phyloP scores from a whole-genome alignment of 2,113 vertebrate species.

The Paramisgurnus dabryanus region DNA sequence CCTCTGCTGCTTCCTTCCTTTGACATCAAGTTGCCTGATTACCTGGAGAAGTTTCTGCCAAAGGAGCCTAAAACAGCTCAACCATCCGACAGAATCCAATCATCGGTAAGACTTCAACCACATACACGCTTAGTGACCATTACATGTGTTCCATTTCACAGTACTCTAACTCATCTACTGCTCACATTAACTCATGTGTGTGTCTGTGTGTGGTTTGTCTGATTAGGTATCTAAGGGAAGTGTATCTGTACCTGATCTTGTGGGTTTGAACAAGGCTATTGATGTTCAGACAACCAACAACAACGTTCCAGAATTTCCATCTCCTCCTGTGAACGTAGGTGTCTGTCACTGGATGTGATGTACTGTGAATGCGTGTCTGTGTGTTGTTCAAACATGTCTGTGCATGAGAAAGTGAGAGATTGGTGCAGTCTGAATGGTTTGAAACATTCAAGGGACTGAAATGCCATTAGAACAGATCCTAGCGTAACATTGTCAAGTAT shows the following conservation, averaged over 20 bases:
- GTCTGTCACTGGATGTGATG: neutral
- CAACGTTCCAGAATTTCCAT: neutral
- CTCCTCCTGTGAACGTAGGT: neutral
- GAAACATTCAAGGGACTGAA: neutral
- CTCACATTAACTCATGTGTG: neutral
- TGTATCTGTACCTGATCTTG: neutral
- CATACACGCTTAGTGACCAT: neutral
- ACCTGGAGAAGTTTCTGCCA: slow-evolving; percentile 80
- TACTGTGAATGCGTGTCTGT: neutral
- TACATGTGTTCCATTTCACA: no score
- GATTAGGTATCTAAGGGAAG: neutral
- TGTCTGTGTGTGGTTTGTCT: neutral
- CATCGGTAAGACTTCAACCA: slow-evolving; percentile 58
- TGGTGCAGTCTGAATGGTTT: neutral
- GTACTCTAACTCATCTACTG: no score
- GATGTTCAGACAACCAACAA: neutral
- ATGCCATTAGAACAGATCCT: neutral
- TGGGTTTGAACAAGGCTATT: slow-evolving; percentile 1
- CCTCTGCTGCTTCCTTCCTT: slow-evolving; percentile 67
- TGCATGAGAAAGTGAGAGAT: neutral
- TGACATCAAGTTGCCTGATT: slow-evolving; percentile 76
- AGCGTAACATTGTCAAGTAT: neutral
- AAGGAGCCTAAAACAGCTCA: slow-evolving; percentile 63
- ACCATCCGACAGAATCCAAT: slow-evolving; percentile 57
- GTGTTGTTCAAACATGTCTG: neutral